Evolutionary conservation across 92 coral and sea anemone species (phyloP).

Genomic region (Phenganax stokvisi): DNA sequence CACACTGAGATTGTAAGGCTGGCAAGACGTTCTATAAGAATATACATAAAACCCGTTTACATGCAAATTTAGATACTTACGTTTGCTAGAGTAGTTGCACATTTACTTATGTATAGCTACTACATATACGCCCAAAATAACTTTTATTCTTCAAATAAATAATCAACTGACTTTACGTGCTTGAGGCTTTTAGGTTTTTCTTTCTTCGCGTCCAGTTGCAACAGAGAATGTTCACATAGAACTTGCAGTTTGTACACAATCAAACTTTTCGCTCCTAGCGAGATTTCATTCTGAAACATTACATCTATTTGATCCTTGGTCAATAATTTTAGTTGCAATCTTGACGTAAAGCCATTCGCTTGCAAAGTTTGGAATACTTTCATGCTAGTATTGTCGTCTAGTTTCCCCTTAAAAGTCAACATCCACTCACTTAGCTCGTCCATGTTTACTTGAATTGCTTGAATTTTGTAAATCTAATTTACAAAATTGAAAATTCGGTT

Average conservation of each 20-base stretch:
- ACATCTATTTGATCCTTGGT: constrained; percentile 8
- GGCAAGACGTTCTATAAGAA: constrained; percentile 22
- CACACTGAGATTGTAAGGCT: constrained; percentile 40
- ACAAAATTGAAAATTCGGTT: neutral
- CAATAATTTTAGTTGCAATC: constrained; percentile 27
- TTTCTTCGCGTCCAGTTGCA: constrained; percentile 5
- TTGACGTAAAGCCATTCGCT: neutral
- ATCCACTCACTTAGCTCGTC: constrained; percentile 8
- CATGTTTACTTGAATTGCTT: neutral
- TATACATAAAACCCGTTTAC: neutral
- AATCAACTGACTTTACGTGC: neutral
- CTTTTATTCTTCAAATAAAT: no score
- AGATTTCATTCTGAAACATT: constrained; percentile 13
- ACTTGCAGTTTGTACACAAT: constrained; percentile 1
- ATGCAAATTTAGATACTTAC: neutral
- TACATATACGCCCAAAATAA: no score
- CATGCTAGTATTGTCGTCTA: neutral
- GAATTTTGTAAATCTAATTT: neutral
- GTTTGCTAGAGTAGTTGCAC: no score
- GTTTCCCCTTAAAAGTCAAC: constrained; percentile 1
- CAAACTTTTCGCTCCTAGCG: constrained; percentile 21
- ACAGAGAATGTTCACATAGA: constrained; percentile 16
- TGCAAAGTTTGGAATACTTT: constrained; percentile 12
- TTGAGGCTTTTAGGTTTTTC: neutral
- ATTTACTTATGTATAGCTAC: no score